Conservation (phyloP, 2,113 vertebrate genomes). For the Pituophis catenifer region DNA sequence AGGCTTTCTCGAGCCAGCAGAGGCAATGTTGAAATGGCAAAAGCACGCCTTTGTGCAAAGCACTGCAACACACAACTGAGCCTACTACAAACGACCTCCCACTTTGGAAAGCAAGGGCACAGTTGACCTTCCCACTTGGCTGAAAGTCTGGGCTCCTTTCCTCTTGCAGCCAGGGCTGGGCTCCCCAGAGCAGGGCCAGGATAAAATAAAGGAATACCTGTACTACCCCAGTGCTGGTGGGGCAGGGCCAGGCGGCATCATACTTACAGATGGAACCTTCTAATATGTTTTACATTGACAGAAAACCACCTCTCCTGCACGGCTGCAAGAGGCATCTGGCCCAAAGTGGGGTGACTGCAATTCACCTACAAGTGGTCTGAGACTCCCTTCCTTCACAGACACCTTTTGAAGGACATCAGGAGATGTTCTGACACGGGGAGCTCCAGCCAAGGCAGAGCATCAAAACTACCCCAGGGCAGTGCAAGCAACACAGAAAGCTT, state of each 20-base stretch:
- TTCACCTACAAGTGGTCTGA: slow-evolving; percentile 24
- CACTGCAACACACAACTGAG: background rate
- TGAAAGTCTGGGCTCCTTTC: slow-evolving; percentile 8
- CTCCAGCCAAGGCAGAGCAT: slow-evolving; percentile 28
- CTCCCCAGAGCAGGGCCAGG: slow-evolving; percentile 51
- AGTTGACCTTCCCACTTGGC: background rate
- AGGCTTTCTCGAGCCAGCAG: rapidly evolving
- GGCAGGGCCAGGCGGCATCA: slow-evolving; percentile 36
- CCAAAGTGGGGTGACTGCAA: slow-evolving; percentile 25
- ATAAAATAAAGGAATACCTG: slow-evolving; percentile 33
- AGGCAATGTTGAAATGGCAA: slow-evolving; percentile 67
- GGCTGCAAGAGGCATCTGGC: slow-evolving; percentile 47
- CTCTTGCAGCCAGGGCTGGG: slow-evolving; percentile 34
- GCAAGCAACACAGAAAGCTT: background rate
- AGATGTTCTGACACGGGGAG: slow-evolving; percentile 24
- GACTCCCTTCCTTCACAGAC: slow-evolving; percentile 28
- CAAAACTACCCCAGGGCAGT: slow-evolving; percentile 28
- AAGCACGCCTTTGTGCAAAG: rapidly evolving
- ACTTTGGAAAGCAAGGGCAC: slow-evolving; percentile 42
- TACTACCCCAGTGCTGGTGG: slow-evolving; percentile 15
- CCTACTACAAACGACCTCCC: slow-evolving; percentile 33
- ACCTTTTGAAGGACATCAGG: slow-evolving; percentile 38
- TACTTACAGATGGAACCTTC: slow-evolving; percentile 70
- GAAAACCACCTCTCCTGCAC: slow-evolving; percentile 42
- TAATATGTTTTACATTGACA: slow-evolving; percentile 36